Evolutionary conservation across 2,797 vertebrate genomes (phyloP), one percentile per base, ranked within the genome.

Genomic region (Brachymystax lenok): DNA sequence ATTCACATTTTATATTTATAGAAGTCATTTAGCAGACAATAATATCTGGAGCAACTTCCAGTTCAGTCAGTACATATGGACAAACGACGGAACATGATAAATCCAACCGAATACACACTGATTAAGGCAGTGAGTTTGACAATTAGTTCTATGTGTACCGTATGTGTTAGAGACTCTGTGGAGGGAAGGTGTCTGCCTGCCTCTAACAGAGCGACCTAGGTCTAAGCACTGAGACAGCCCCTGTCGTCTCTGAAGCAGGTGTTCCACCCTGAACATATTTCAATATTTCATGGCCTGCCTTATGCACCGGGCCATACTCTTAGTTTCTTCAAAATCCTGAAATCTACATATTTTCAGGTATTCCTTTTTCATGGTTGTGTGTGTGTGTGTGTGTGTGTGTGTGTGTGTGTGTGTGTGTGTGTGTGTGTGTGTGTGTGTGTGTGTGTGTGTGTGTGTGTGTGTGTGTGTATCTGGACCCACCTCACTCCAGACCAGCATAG

Each of bases 401-500:
- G 73, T 46, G 46, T 68, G 74, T 6, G 63, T 54, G 77, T 79
- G 76, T 74, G 77, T 71, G 21, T 51, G 66, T 71, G 73, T 72
- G 12, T 14, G 33, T 10, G 54, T 19, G 30, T 5, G 71, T 79
- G 81, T 77, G 50, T 67, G 63, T 67, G 21, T 16, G 21, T 51
- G 50, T 27, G 24, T 51, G 66, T 70, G 73, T 68, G 12, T 13
- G 35, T 3, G 51, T 21, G 21, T 4, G 70, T 77, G 82, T 75
- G 52, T 35, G 64, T 68, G 40, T 30, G 40, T 69, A 24, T 24
- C 46, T 50, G 21, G 40, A 27, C 86, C 87, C 79, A 98, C 97
- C 96, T 98, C 97, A 16, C 97, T 98, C 97, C 97, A 98, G 73
- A 98, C 97, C 81, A 98, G 92, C 94, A 98, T 95, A 80, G 96